Evolutionary conservation across 2,888 invertebrate species (phyloP).

Genomic region (Heliconius erato): DNA sequence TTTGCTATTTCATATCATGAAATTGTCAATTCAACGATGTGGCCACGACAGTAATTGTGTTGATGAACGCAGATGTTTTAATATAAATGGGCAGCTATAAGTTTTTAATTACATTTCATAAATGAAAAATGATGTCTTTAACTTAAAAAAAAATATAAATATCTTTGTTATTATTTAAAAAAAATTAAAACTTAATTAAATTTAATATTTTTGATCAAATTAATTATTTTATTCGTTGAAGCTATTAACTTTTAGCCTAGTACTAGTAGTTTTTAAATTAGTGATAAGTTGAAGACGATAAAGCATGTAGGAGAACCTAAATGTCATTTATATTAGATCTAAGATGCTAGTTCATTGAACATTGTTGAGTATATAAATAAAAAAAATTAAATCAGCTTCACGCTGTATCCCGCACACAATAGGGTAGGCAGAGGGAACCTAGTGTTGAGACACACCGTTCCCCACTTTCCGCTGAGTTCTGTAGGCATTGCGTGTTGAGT

Average conservation of each 20-base stretch:
- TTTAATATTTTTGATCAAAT: background rate
- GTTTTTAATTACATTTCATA: background rate
- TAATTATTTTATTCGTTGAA: background rate
- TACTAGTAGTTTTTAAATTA: constrained; percentile 55
- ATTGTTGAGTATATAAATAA: constrained; percentile 48
- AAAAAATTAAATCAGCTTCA: no score
- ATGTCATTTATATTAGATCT: constrained; percentile 73
- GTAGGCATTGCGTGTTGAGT: no score
- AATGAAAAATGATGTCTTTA: background rate
- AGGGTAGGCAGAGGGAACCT: no score
- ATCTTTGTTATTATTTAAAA: no score
- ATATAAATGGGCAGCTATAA: background rate
- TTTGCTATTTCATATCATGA: background rate
- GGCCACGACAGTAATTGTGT: background rate
- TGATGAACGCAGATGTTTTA: constrained; percentile 13
- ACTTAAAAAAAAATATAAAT: background rate
- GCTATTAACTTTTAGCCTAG: constrained; percentile 50
- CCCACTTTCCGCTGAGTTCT: no score
- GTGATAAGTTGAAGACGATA: constrained; percentile 45
- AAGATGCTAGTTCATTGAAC: constrained; percentile 76
- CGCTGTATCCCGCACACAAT: no score
- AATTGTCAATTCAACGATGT: background rate
- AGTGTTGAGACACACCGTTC: no score
- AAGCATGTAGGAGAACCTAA: constrained; percentile 71
- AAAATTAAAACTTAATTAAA: background rate